phyloP scores from a whole-genome alignment of 2,797 vertebrate genomes.

The Myotis planiceps region DNA sequence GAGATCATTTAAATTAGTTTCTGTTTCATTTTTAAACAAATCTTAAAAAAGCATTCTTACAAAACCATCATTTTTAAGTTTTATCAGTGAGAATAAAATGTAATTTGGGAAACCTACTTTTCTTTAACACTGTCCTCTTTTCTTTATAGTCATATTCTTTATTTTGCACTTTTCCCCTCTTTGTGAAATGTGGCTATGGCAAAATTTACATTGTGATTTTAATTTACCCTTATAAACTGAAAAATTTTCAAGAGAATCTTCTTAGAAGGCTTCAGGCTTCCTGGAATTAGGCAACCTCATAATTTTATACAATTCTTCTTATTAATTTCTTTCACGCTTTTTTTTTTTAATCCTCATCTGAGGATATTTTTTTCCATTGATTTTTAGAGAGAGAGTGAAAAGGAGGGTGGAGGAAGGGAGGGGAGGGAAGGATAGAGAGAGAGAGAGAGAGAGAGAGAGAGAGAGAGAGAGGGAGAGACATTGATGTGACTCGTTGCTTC shows the following conservation, averaged over 20 bases:
- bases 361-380: too few species aligned
- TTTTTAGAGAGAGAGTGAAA: too few species aligned
- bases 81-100: background rate
- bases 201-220: slow-evolving; percentile 33
- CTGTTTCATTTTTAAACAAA: background rate
- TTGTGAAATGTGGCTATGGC: background rate
- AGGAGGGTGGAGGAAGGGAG: too few species aligned
- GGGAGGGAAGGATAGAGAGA: too few species aligned
- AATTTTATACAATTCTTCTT: background rate
- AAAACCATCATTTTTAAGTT: slow-evolving; percentile 24
- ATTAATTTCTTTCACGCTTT: background rate
- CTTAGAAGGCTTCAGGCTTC: background rate
- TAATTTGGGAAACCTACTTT: background rate
- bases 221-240: background rate
- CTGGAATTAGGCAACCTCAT: background rate
- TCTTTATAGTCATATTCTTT: background rate
- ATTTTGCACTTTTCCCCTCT: background rate
- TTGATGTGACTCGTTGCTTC: too few species aligned
- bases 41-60: background rate
- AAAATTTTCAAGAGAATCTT: background rate
- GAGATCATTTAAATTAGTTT: background rate
- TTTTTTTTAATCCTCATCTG: too few species aligned
- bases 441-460: too few species aligned
- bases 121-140: background rate
- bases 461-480: too few species aligned